Base-by-base conservation (phyloP, 1,140 invertebrate genomes). In the Cydia pomonella region DNA sequence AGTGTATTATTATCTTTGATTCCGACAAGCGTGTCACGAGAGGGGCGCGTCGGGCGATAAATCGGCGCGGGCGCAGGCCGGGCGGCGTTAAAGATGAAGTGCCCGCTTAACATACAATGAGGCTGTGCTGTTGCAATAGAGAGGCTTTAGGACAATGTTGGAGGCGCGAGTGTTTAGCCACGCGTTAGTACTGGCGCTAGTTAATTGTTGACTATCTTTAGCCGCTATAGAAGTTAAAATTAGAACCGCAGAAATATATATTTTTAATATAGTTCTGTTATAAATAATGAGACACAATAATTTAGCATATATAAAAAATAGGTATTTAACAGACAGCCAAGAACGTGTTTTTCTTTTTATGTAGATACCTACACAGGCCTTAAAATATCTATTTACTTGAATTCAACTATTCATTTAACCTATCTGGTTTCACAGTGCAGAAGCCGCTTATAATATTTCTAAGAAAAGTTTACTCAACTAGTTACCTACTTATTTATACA, bases 101-200 rank as follows among this genome's bases (percentile, higher is more conserved):
- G 85, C 87, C 82, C 90, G 88, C 82, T 92, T 92, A 90, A 91
- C 90, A 92, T 92, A 92, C 90, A 92, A 92, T 92, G 88, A 90
- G 84, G 87, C 80, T 82, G n/a, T 53, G n/a, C 80, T 90, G 88
- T 87, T 87, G 90, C 85, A 92, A 92, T 77, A 74, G 77, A 81
- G 80, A 81, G 78, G 82, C 82, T 84, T 81, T 82, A 38, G 33
- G 59, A 41, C 33, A 74, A 59, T 59, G 53, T 59, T 59, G 18
- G 72, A 62, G 53, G 38, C 16, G 62, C 33, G 75, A 73, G 59
- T 71, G 77, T 82, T 82, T 78, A 75, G 38, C 73, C 71, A 9
- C 10, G 7, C 29, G 10, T 25, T 25, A 76, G 76, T 76, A 86
- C 83, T 88, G 41, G 82, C 77, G 64, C 80, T 41, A 84, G 82